Evolutionary conservation across 2,113 vertebrate genomes (phyloP).

Genomic region (Mastomys natalensis): DNA sequence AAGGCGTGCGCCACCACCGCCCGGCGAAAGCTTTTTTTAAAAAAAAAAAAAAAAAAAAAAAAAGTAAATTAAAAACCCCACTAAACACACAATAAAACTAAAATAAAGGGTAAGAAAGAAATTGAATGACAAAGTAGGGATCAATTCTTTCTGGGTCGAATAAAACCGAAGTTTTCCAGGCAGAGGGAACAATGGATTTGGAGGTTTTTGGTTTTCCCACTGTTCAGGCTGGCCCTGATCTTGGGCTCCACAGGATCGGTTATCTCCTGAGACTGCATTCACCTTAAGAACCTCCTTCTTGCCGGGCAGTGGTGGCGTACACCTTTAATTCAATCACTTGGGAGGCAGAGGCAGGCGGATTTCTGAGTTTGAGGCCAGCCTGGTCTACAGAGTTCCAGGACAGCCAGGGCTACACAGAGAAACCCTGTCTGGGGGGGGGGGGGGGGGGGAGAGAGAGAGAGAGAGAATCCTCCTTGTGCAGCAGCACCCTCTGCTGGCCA

Average conservation of each 20-base stretch:
- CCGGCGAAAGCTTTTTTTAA: too few species aligned
- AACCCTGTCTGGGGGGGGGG: too few species aligned
- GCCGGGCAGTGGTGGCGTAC: too few species aligned
- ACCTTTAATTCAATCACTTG: too few species aligned
- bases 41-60: background rate
- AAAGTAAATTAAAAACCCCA: background rate
- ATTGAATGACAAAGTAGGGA: background rate
- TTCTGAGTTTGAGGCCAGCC: too few species aligned
- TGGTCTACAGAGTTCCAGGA: too few species aligned
- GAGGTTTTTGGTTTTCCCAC: background rate
- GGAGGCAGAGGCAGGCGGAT: too few species aligned
- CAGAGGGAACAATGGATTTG: background rate
- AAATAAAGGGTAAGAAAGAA: background rate
- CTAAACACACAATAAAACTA: background rate
- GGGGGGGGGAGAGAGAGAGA: too few species aligned
- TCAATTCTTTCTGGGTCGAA: background rate
- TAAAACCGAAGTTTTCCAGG: background rate
- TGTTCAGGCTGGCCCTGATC: background rate
- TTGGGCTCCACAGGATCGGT: background rate
- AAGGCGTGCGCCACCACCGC: too few species aligned
- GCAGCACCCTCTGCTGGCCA: background rate
- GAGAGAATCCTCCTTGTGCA: background rate
- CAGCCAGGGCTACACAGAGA: too few species aligned
- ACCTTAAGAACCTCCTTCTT: background rate
- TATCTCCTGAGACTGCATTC: background rate